A percentile compares a stretch with the other conserved stretches of the same genome.
Evolutionary conservation across 2,888 invertebrate genomes (phyloP).

Genomic region (Drosophila neotestacea): DNA sequence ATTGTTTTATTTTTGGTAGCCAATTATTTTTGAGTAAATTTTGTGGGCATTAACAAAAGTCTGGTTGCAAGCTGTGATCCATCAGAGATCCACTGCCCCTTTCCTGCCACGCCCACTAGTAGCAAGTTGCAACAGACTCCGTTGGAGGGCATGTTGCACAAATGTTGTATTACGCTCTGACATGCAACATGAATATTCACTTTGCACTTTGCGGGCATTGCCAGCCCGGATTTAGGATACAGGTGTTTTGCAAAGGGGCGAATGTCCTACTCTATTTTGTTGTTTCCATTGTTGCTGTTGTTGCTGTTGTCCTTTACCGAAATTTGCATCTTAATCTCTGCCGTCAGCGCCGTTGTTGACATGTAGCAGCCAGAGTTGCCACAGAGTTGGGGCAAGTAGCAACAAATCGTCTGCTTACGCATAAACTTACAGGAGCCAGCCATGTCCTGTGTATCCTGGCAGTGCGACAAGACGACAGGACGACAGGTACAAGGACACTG

Average conservation of each 20-base stretch:
- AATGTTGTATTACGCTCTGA: slow-evolving; percentile 79
- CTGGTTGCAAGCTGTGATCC: slow-evolving; percentile 31
- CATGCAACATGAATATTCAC: slow-evolving; percentile 81
- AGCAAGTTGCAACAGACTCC: neutral
- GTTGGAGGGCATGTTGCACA: slow-evolving; percentile 42
- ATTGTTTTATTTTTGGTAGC: slow-evolving; percentile 9
- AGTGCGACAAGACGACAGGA: neutral
- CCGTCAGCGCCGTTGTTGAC: slow-evolving; percentile 75
- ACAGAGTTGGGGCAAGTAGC: slow-evolving; percentile 2
- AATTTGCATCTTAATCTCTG: slow-evolving; percentile 81
- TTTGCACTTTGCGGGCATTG: slow-evolving; percentile 75
- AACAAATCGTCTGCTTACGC: slow-evolving; percentile 66
- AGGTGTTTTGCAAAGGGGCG: slow-evolving; percentile 62
- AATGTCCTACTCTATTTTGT: slow-evolving; percentile 11
- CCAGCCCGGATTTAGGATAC: slow-evolving; percentile 69
- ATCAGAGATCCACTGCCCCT: slow-evolving; percentile 15
- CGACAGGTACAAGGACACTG: slow-evolving; percentile 23
- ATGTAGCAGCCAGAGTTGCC: slow-evolving; percentile 40
- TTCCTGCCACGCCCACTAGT: neutral
- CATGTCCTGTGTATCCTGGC: slow-evolving; percentile 1
- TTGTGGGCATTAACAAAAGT: slow-evolving; percentile 32
- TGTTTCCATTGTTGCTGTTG: neutral
- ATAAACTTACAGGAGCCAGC: slow-evolving; percentile 41
- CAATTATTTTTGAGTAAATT: slow-evolving; percentile 29
- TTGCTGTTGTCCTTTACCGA: slow-evolving; percentile 43